Conservation (phyloP, 2,888 invertebrate species). For the Neoaliturus tenellus region DNA sequence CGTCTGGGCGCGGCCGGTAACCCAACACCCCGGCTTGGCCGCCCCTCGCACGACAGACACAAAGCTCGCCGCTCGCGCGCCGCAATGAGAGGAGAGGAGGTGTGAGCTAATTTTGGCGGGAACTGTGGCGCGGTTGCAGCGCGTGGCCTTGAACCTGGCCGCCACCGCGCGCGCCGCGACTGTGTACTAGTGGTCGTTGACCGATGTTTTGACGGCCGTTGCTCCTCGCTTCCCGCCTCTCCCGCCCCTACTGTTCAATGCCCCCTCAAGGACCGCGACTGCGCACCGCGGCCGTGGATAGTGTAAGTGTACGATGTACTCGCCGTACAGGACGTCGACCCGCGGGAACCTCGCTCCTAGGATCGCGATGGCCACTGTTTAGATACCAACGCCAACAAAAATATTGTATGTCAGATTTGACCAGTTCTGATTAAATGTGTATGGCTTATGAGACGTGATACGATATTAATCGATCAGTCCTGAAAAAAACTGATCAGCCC, state of each 20-base stretch:
- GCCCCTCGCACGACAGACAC: background rate
- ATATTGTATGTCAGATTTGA: no score
- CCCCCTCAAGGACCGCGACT: background rate
- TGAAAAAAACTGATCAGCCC: no score
- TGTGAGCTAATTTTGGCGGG: conserved; percentile 5
- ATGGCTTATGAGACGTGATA: no score
- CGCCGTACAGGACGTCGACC: background rate
- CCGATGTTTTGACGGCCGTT: conserved; percentile 33
- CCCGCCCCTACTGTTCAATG: background rate
- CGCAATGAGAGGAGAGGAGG: background rate
- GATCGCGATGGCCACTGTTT: no score
- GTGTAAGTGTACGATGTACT: background rate
- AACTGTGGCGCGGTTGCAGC: background rate
- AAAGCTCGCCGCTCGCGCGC: background rate
- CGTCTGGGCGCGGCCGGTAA: background rate
- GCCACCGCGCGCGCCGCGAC: background rate
- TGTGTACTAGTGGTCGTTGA: conserved; percentile 18
- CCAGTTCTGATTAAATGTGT: no score
- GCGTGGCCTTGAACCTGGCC: conserved; percentile 16
- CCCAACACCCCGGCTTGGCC: background rate
- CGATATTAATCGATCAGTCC: no score
- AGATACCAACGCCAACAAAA: no score
- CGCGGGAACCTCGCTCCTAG: background rate
- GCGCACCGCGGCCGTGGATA: background rate
- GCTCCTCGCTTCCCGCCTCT: background rate